These are phyloP conservation scores for Raja brachyura DNA, from an alignment of 2,113 vertebrate genomes.

Conservation along the genomic window DNA sequence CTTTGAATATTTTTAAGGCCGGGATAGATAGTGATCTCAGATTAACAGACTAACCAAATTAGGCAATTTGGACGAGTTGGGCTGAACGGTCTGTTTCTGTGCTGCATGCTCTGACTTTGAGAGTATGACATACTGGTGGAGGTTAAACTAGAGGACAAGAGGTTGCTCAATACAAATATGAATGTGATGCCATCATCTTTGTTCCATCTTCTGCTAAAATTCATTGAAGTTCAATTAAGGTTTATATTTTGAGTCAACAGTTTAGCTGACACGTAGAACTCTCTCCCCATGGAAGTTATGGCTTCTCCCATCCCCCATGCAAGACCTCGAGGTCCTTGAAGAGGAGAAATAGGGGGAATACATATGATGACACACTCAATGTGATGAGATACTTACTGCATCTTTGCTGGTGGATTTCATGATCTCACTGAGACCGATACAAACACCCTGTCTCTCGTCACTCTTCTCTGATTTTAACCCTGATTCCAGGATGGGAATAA, in stretches of 20 bases:
- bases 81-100: too few relatives aligned
- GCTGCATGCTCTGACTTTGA: too few relatives aligned
- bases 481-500: conserved; percentile 94
- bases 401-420: conserved; percentile 98
- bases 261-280: neutral
- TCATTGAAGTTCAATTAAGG: neutral
- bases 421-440: conserved; percentile 92
- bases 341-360: neutral
- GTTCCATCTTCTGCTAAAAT: neutral
- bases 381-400: conserved; percentile 65
- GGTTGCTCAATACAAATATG: too few relatives aligned
- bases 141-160: too few relatives aligned
- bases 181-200: neutral
- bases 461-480: conserved; percentile 88
- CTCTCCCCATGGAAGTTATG: too few relatives aligned
- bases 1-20: too few relatives aligned
- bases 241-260: neutral
- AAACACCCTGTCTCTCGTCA: conserved; percentile 92
- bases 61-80: too few relatives aligned
- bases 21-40: too few relatives aligned
- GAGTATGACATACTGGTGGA: too few relatives aligned
- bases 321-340: neutral
- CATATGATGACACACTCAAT: neutral
- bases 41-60: too few relatives aligned
- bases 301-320: neutral